These are phyloP conservation scores for Ctenomys sociabilis DNA, from an alignment of 2,113 vertebrate species.

Conservation along the genomic window DNA sequence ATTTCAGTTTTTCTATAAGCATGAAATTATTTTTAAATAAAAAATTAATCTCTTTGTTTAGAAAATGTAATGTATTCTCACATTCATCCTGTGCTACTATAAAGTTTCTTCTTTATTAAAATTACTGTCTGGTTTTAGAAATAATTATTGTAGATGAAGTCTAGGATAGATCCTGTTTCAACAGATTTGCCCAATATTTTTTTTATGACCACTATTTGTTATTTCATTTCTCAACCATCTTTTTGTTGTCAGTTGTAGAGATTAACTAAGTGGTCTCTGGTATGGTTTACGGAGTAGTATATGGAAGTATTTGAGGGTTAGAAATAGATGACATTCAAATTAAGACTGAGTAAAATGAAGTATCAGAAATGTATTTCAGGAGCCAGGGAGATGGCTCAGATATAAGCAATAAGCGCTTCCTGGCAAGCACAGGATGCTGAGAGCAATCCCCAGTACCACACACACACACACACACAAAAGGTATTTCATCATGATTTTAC, in stretches of 20 bases:
- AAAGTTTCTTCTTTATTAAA: neutral
- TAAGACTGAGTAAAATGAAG: neutral
- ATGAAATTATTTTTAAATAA: conserved; percentile 39
- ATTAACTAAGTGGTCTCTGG: neutral
- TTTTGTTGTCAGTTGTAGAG: conserved; percentile 1
- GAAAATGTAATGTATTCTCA: neutral
- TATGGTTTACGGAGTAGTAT: neutral
- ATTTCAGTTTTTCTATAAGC: neutral
- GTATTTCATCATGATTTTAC: neutral
- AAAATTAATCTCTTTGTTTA: neutral
- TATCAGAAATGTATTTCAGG: neutral
- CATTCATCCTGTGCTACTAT: neutral
- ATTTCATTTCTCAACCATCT: neutral
- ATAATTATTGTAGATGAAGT: conserved; percentile 24
- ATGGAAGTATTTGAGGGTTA: neutral
- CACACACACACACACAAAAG: too few species aligned
- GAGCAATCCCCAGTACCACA: too few species aligned
- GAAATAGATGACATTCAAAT: neutral
- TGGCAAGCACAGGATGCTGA: too few species aligned
- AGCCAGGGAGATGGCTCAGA: too few species aligned
- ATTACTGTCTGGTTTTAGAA: conserved; percentile 49
- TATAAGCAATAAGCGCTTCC: too few species aligned
- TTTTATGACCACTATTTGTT: neutral
- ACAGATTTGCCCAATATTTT: neutral
- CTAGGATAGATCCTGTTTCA: neutral